A percentile compares a stretch with the other conserved stretches of the same genome.
Evolutionary conservation across 2,113 vertebrate genomes (phyloP).

Genomic region (Spizaetus ornatus): DNA sequence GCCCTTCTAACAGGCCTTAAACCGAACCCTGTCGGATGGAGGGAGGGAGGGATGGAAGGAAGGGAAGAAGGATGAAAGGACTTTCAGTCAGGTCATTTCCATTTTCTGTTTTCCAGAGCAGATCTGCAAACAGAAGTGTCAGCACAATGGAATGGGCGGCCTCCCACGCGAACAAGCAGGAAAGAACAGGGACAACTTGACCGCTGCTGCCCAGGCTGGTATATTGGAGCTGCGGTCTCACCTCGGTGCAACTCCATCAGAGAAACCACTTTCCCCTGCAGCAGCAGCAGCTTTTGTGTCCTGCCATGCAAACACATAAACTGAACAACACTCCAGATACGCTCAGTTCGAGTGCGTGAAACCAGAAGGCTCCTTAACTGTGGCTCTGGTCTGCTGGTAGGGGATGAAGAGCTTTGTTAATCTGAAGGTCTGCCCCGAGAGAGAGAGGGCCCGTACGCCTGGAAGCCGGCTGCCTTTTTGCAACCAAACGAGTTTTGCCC

Average conservation of each 20-base stretch:
- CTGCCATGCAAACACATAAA: accelerated
- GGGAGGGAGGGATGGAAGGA: neutral
- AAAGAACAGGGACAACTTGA: no score
- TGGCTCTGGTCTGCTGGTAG: no score
- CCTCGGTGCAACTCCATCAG: accelerated
- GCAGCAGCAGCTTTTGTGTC: no score
- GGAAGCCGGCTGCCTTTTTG: accelerated
- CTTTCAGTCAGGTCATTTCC: neutral
- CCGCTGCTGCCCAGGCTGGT: neutral
- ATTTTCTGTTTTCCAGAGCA: neutral
- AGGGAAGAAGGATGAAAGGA: no score
- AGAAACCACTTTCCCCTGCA: neutral
- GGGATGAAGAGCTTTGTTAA: no score
- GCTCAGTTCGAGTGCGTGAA: accelerated
- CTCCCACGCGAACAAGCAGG: no score
- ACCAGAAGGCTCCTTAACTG: no score
- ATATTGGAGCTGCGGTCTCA: accelerated
- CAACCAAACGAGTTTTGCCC: accelerated
- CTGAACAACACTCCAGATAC: no score
- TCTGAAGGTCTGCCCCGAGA: neutral
- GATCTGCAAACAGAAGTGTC: neutral
- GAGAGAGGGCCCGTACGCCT: accelerated
- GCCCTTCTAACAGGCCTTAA: neutral
- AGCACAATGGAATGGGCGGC: neutral
- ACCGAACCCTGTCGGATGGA: accelerated